phyloP scores from a whole-genome alignment of 2,113 vertebrate species.

The Thryonomys swinderianus region DNA sequence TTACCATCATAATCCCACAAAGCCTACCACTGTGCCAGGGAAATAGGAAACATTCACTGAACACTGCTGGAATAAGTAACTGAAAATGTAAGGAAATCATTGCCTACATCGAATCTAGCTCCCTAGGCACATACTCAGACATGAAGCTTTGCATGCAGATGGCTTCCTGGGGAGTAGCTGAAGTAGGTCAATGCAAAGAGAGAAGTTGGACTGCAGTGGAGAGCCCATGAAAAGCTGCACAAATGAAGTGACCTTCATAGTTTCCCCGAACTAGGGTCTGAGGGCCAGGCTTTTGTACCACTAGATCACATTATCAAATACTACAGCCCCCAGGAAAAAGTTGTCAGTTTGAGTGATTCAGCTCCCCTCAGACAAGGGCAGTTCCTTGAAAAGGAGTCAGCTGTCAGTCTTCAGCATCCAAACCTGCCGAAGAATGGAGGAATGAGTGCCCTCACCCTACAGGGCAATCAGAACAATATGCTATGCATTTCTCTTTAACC shows the following conservation, averaged over 20 bases:
- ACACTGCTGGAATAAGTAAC: neutral
- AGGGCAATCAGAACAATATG: neutral
- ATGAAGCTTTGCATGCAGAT: neutral
- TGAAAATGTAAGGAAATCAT: slow-evolving; percentile 19
- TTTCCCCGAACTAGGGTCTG: neutral
- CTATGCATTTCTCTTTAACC: neutral
- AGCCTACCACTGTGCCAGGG: neutral
- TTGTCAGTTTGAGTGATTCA: neutral
- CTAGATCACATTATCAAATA: neutral
- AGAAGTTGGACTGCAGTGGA: neutral
- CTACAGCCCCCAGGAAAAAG: neutral
- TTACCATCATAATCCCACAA: neutral
- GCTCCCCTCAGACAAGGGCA: neutral
- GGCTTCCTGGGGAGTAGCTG: neutral
- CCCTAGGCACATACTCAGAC: neutral
- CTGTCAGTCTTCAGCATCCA: neutral
- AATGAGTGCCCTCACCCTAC: neutral
- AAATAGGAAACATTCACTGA: slow-evolving; percentile 41
- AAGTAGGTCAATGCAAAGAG: neutral
- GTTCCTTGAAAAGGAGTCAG: neutral
- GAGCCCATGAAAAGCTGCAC: neutral
- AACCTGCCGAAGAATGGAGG: neutral
- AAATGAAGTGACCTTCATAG: neutral
- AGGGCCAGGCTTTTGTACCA: neutral
- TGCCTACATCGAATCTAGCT: slow-evolving; percentile 11